phyloP scores from a whole-genome alignment of 2,797 vertebrate genomes.

The Lagorchestes hirsutus region DNA sequence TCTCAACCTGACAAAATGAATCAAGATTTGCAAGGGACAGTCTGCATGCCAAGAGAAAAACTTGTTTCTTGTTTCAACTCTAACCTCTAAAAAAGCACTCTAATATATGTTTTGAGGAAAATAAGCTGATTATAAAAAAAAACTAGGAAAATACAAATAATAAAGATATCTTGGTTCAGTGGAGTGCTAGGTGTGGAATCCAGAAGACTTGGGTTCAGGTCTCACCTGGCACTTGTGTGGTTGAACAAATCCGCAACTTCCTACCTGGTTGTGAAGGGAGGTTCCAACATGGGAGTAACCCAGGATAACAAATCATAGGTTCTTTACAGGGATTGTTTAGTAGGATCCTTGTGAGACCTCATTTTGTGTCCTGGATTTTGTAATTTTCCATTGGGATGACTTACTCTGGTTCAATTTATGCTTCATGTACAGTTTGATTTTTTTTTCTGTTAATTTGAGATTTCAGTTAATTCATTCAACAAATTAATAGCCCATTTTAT shows the following conservation, averaged over 20 bases:
- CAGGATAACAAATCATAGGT: background rate
- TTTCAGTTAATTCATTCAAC: background rate
- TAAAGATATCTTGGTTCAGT: background rate
- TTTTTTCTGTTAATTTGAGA: background rate
- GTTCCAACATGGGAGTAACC: background rate
- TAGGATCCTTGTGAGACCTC: background rate
- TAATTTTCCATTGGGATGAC: background rate
- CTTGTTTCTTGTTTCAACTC: background rate
- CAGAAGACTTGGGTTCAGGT: background rate
- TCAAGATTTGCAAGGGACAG: background rate
- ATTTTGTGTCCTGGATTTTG: background rate
- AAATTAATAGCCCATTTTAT: background rate
- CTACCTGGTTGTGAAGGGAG: background rate
- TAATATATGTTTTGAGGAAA: background rate
- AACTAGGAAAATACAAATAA: background rate
- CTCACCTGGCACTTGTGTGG: background rate
- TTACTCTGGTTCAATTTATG: background rate
- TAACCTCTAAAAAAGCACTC: background rate
- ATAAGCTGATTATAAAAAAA: background rate
- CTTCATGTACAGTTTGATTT: background rate
- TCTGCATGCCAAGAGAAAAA: background rate
- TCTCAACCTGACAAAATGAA: background rate
- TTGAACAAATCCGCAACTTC: background rate
- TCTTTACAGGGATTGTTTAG: background rate
- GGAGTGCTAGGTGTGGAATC: background rate